A percentile compares a stretch with the other conserved stretches of the same genome.
Conservation (phyloP, 2,797 vertebrate species). For the Poeciliopsis gracilis region DNA sequence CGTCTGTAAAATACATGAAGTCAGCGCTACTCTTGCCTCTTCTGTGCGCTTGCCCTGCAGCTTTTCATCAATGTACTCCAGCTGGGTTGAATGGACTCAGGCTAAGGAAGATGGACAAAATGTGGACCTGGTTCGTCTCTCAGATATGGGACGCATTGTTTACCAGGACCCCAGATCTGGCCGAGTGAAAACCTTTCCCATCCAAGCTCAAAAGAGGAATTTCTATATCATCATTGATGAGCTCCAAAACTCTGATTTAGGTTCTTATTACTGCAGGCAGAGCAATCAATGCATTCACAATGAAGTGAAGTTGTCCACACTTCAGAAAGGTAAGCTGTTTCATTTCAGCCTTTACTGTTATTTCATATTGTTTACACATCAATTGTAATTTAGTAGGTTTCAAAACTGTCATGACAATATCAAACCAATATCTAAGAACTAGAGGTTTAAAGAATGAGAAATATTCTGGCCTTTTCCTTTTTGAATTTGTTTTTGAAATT, state of each 20-base stretch:
- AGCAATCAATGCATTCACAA: neutral
- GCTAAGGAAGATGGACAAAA: accelerated
- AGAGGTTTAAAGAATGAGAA: neutral
- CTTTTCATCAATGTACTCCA: accelerated
- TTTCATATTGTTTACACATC: neutral
- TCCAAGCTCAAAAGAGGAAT: slow-evolving; percentile 44
- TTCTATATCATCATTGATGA: slow-evolving; percentile 62
- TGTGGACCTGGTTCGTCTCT: slow-evolving; percentile 5
- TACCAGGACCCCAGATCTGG: slow-evolving; percentile 50
- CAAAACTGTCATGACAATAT: neutral
- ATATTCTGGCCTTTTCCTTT: neutral
- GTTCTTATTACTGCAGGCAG: slow-evolving; percentile 46
- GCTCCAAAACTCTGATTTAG: slow-evolving; percentile 53
- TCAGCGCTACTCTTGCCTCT: slow-evolving; percentile 27
- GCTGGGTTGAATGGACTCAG: slow-evolving; percentile 44
- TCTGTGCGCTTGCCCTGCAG: slow-evolving; percentile 58
- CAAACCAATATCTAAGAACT: neutral
- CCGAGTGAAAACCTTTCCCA: slow-evolving; percentile 58
- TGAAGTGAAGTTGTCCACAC: neutral
- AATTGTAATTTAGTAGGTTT: neutral
- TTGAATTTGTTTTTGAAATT: neutral
- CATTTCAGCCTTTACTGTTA: neutral
- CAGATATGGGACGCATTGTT: neutral
- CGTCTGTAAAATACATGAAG: too few species aligned
- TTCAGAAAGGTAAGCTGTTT: neutral